Evolutionary conservation across 35 echinoderm and acorn worm species (phyloP).

Genomic region (Apostichopus japonicus): DNA sequence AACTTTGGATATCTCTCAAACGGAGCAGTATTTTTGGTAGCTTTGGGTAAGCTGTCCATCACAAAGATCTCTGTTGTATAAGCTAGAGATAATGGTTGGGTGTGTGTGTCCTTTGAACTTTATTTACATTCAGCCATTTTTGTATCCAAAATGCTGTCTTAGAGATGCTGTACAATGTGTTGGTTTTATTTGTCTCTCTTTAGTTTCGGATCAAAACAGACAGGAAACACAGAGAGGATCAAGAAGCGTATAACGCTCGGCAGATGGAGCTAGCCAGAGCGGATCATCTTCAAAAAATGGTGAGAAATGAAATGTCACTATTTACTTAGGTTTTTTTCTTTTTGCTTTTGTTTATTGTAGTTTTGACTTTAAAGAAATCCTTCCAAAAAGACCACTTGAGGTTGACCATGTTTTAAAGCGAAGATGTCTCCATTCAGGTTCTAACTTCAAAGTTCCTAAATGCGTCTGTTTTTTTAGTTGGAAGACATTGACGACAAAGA

Average conservation of each 20-base stretch:
- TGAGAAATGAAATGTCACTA: neutral
- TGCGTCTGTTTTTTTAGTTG: conserved; percentile 58
- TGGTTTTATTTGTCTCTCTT: neutral
- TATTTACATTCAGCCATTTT: too few species aligned
- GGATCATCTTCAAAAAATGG: conserved; percentile 84
- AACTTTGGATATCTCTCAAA: too few species aligned
- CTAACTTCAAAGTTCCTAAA: too few species aligned
- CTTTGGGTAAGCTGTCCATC: too few species aligned
- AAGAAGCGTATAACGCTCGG: conserved; percentile 80
- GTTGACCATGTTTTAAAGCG: too few species aligned
- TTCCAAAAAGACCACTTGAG: neutral
- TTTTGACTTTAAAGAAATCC: neutral
- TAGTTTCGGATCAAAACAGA: conserved; percentile 89
- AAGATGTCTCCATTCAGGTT: neutral
- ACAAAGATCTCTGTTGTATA: too few species aligned
- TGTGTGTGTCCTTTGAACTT: too few species aligned
- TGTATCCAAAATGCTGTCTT: neutral
- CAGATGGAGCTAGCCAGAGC: conserved; percentile 90
- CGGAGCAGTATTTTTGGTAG: too few species aligned
- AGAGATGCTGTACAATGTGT: neutral
- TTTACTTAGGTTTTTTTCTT: too few species aligned
- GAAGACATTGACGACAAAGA: conserved; percentile 92
- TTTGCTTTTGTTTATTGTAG: too few species aligned
- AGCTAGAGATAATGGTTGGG: too few species aligned
- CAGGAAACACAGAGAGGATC: conserved; percentile 81